Conservation (phyloP, 2,888 invertebrate genomes). For the Achlya flavicornis region DNA sequence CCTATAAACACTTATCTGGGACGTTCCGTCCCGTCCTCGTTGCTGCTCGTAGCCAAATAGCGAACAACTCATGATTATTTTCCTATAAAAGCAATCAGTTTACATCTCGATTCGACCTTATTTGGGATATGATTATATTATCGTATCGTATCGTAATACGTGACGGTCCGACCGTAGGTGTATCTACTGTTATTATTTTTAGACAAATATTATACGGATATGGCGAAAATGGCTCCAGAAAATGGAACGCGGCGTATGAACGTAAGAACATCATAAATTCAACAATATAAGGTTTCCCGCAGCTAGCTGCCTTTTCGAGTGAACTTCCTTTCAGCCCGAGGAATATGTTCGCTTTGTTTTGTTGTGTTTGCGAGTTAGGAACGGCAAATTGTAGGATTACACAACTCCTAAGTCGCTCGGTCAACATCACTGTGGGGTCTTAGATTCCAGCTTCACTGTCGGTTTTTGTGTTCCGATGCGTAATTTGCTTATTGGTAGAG, state of each 20-base stretch:
- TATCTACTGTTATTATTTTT: constrained; percentile 65
- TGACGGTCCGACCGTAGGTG: constrained; percentile 42
- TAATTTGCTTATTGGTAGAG: constrained; percentile 63
- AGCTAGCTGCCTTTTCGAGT: constrained; percentile 79
- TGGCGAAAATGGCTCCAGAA: constrained; percentile 66
- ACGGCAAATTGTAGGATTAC: constrained; percentile 80
- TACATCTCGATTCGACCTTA: constrained; percentile 41
- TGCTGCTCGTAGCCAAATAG: constrained; percentile 59
- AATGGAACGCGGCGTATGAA: constrained; percentile 64
- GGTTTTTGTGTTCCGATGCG: constrained; percentile 61
- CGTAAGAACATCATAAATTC: constrained; percentile 75
- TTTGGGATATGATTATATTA: constrained; percentile 38
- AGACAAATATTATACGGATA: constrained; percentile 66
- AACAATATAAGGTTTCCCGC: constrained; percentile 76
- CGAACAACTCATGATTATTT: constrained; percentile 54
- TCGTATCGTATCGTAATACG: constrained; percentile 46
- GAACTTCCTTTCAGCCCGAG: constrained; percentile 76
- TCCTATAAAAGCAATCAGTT: constrained; percentile 53
- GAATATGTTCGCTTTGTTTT: constrained; percentile 80
- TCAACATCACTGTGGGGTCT: constrained; percentile 70
- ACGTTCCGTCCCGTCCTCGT: constrained; percentile 59
- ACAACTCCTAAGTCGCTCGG: constrained; percentile 77
- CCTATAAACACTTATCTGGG: constrained; percentile 74
- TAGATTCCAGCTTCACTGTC: constrained; percentile 57
- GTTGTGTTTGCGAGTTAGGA: constrained; percentile 80